Evolutionary conservation across 1,140 invertebrate species (phyloP).

Genomic region (Conus betulinus): DNA sequence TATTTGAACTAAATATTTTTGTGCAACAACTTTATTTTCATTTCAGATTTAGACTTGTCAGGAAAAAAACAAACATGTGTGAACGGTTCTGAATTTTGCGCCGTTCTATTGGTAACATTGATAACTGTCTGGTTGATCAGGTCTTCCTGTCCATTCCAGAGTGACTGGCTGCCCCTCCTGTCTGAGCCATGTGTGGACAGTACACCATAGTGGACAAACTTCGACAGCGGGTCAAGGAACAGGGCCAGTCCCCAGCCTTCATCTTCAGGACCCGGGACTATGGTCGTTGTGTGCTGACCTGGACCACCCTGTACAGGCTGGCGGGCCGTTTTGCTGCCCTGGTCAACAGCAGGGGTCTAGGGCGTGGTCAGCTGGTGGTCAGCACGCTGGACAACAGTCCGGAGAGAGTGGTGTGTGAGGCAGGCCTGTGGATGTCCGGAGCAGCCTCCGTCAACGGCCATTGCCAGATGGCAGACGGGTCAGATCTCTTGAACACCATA

Average conservation of each 20-base stretch:
- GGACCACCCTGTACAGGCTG: neutral
- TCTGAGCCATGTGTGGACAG: too few relatives aligned
- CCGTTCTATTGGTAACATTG: too few relatives aligned
- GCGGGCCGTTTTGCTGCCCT: neutral
- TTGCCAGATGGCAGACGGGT: constrained; percentile 8
- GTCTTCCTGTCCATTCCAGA: too few relatives aligned
- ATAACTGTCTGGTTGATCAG: too few relatives aligned
- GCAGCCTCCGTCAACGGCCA: constrained; percentile 13
- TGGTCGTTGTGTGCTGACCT: neutral
- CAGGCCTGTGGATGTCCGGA: constrained; percentile 6
- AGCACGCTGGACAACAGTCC: constrained; percentile 19
- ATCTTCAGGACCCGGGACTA: neutral
- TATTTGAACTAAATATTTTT: too few relatives aligned
- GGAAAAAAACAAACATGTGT: too few relatives aligned
- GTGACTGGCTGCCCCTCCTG: too few relatives aligned
- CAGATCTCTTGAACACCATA: neutral
- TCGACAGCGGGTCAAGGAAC: neutral
- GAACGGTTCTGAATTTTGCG: too few relatives aligned
- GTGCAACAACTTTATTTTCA: too few relatives aligned
- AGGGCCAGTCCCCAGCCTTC: neutral
- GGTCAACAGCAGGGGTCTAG: neutral
- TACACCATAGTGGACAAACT: neutral
- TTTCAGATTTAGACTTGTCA: too few relatives aligned
- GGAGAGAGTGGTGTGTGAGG: constrained; percentile 21
- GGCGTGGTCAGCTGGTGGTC: constrained; percentile 16